Evolutionary conservation across 2,888 invertebrate genomes (phyloP).

Genomic region (Polymixis flavicincta): DNA sequence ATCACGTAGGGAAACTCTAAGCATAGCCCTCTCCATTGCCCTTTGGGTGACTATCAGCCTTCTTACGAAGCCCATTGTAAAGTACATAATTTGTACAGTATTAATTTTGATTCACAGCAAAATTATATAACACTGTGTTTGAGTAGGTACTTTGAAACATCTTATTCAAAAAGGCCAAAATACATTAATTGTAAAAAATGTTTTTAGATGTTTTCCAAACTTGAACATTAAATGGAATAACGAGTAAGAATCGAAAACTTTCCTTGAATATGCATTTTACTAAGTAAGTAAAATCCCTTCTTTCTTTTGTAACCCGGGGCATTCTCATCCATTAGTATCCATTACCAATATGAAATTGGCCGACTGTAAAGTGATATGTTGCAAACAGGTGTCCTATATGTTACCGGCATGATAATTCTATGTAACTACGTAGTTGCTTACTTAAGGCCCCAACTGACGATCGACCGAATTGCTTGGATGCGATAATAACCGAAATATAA

Average conservation of each 20-base stretch:
- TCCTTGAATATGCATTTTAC: conserved; percentile 43
- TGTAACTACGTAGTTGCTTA: not conserved
- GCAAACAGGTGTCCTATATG: conserved; percentile 49
- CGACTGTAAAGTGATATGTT: conserved; percentile 59
- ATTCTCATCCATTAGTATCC: conserved; percentile 65
- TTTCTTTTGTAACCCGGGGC: conserved; percentile 40
- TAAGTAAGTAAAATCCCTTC: conserved; percentile 24
- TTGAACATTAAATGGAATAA: conserved; percentile 6
- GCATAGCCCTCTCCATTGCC: no score
- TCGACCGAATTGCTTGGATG: conserved; percentile 45
- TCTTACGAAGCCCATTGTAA: no score
- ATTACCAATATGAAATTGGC: conserved; percentile 67
- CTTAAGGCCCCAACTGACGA: conserved; percentile 26
- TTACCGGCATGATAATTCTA: conserved; percentile 24
- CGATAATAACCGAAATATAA: conserved; percentile 52
- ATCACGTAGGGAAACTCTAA: no score
- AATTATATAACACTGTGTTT: not conserved
- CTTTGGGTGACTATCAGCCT: no score
- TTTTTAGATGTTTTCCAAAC: not conserved
- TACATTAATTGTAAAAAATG: not conserved
- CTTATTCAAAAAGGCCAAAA: not conserved
- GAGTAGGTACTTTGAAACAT: not conserved
- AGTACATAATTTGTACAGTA: no score
- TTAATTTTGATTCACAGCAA: not conserved
- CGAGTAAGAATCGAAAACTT: conserved; percentile 5